Percentiles rank a stretch among this genome's conserved stretches.
phyloP scores from a whole-genome alignment of 2,888 invertebrate species.

The Drosophila mulleri region DNA sequence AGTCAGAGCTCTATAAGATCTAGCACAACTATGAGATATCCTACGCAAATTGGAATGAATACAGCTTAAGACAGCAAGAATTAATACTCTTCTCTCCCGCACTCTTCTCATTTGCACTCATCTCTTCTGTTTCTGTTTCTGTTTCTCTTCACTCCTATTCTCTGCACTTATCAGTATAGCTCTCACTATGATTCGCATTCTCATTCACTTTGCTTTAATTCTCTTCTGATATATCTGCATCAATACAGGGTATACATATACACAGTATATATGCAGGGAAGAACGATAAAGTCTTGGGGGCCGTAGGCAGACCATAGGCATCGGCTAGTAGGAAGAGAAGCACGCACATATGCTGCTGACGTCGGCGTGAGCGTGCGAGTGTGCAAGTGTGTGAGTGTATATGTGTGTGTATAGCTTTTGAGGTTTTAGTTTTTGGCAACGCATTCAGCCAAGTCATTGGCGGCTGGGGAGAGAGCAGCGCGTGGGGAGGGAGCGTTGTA shows the following conservation, averaged over 20 bases:
- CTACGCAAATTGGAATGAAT: neutral
- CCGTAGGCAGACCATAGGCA: neutral
- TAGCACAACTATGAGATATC: slow-evolving; percentile 4
- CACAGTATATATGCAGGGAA: too few species aligned
- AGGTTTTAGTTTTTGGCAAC: slow-evolving; percentile 30
- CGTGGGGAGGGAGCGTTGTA: neutral
- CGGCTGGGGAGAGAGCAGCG: neutral
- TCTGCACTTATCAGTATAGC: too few species aligned
- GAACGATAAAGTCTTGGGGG: neutral
- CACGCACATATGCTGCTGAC: neutral
- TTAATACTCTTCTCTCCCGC: too few species aligned
- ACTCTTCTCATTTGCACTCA: neutral
- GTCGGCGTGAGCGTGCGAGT: neutral
- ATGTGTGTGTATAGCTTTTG: slow-evolving; percentile 29
- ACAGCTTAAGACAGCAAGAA: neutral
- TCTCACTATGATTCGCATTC: too few species aligned
- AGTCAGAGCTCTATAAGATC: neutral
- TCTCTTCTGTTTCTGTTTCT: too few species aligned
- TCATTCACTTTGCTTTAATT: too few species aligned
- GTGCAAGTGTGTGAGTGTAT: slow-evolving; percentile 14
- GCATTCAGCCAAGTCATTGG: slow-evolving; percentile 13
- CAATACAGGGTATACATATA: neutral
- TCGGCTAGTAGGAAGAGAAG: slow-evolving; percentile 39
- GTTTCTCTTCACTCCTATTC: too few species aligned
- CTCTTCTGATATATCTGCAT: neutral